Percentiles rank a stretch among this genome's conserved stretches.
phyloP scores from a whole-genome alignment of 1,140 invertebrate species.

The Samia ricini region DNA sequence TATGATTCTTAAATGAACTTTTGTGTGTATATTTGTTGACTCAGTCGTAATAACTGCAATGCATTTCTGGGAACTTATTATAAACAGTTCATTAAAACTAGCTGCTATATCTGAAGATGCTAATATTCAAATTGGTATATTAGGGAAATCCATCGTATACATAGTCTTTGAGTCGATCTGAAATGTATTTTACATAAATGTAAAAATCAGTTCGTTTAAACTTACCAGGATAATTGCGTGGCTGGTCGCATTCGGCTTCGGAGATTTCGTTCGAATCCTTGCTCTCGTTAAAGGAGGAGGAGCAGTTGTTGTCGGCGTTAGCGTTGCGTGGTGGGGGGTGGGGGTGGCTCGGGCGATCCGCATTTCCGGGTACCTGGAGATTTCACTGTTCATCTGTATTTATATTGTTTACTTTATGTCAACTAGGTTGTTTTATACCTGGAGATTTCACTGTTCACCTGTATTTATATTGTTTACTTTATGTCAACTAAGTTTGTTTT shows the following conservation, averaged over 20 bases:
- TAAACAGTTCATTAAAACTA: too few species aligned
- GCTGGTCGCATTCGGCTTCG: conserved; percentile 92
- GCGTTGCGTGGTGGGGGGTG: conserved; percentile 85
- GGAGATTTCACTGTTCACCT: conserved; percentile 2
- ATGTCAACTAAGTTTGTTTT: too few species aligned
- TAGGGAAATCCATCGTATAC: too few species aligned
- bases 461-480: background rate
- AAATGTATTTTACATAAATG: background rate
- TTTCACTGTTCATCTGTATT: conserved; percentile 4
- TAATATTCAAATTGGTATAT: too few species aligned
- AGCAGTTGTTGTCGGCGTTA: conserved; percentile 79
- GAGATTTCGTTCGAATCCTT: conserved; percentile 96
- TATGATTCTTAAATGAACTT: too few species aligned
- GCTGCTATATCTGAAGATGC: too few species aligned
- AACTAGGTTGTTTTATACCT: too few species aligned
- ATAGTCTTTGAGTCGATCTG: too few species aligned
- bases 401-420: too few species aligned
- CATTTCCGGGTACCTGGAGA: conserved; percentile 55
- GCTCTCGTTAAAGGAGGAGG: conserved; percentile 92
- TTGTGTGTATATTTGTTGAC: too few species aligned
- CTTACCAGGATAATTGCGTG: conserved; percentile 73
- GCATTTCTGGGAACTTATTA: too few species aligned
- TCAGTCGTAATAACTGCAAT: too few species aligned
- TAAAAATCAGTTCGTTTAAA: background rate
- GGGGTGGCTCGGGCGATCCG: conserved; percentile 88